Percentiles rank a stretch among this genome's conserved stretches.
Conservation (phyloP, 2,797 vertebrate species). For the Neoniphon sammara region DNA sequence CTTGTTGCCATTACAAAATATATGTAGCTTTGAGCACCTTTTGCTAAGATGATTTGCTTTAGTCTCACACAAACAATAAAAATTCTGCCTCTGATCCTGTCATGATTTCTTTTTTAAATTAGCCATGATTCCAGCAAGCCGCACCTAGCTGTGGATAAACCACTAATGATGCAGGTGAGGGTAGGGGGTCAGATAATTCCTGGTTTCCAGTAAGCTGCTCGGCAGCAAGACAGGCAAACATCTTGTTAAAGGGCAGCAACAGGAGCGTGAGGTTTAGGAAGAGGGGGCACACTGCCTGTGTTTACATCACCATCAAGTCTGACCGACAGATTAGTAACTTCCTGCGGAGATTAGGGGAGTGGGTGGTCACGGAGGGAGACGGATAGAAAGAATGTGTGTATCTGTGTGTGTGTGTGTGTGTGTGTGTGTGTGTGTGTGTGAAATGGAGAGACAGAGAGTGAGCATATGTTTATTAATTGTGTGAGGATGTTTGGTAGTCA, state of each 20-base stretch:
- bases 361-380: slow-evolving; percentile 41
- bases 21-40: too few species aligned
- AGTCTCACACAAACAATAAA: neutral
- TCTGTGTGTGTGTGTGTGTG: slow-evolving; percentile 8
- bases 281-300: slow-evolving; percentile 41
- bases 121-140: neutral
- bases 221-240: slow-evolving; percentile 48
- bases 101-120: neutral
- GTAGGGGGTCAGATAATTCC: slow-evolving; percentile 43
- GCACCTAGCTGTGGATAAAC: slow-evolving; percentile 28
- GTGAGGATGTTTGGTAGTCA: neutral
- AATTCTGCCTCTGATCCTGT: neutral
- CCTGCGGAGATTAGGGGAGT: slow-evolving; percentile 51
- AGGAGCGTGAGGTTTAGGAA: slow-evolving; percentile 37
- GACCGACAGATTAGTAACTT: slow-evolving; percentile 61
- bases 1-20: too few species aligned
- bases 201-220: slow-evolving; percentile 16
- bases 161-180: slow-evolving; percentile 42
- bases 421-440: neutral
- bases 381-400: slow-evolving; percentile 22
- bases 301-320: slow-evolving; percentile 65
- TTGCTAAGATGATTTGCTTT: too few species aligned
- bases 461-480: neutral
- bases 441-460: neutral
- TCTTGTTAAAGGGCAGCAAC: slow-evolving; percentile 48